Evolutionary conservation across 2,797 vertebrate species (phyloP), one percentile per base, ranked within the genome.

Genomic region (Microchirus variegatus): DNA sequence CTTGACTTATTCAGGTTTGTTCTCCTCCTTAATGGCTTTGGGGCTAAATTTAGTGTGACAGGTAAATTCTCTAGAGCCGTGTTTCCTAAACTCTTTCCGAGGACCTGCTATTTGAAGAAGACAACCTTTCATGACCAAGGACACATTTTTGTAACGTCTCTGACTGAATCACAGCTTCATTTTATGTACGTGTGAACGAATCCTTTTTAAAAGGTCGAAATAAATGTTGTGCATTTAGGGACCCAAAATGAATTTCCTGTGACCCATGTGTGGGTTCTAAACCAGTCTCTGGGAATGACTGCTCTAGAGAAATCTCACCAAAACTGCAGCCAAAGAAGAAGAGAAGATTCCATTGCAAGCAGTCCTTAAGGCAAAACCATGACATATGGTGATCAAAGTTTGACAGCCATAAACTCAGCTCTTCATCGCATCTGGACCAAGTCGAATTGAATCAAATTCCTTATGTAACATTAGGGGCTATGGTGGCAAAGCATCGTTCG

Each of bases 401-500:
- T 62, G 22, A 50, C 38, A 36, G 46, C 43, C 17, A 35, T 74
- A 38, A 74, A 59, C 40, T 19, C 15, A 6, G 4, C 19, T 36
- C 17, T 59, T 22, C 31, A 40, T 41, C 19, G 13, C 44, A 12
- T 61, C 38, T 51, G 13, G 1, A 49, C 31, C 9, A n/a, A 40
- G 19, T 15, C 19, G 11, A 26, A 59, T 16, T 56, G 4, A 53
- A 75, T 63, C 10, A 45, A 54, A 38, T 12, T 38, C 10, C 26
- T 22, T 45, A 11, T 42, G 49, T 56, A 40, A 75, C 18, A 40
- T 45, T 4, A n/a, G 15, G 31, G 17, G 35, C 44, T 37, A 50
- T 42, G 36, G 58, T 26, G 62, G 72, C 73, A 80, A 75, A 80
- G 62, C 77, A 83, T 83, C 81, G 78, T 71, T 86, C 38, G 56